Conservation (phyloP, 2,113 vertebrate genomes). For the Etheostoma spectabile region DNA sequence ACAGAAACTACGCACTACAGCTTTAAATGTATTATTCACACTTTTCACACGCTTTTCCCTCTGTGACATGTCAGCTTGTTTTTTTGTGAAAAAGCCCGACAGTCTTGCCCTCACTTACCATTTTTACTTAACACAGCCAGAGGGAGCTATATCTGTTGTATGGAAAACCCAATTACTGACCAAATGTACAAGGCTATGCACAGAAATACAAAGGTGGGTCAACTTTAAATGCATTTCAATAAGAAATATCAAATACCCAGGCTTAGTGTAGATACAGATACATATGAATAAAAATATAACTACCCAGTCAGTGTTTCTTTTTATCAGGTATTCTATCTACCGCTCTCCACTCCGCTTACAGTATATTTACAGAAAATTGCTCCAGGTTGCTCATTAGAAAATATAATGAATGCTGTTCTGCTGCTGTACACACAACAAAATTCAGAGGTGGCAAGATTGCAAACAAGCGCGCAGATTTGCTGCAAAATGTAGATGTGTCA, state of each 20-base stretch:
- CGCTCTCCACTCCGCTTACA: neutral
- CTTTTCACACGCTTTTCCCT: neutral
- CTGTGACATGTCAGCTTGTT: neutral
- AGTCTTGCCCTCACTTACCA: neutral
- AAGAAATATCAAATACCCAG: neutral
- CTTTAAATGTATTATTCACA: neutral
- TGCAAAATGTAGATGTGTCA: neutral
- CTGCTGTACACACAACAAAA: neutral
- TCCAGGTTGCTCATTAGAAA: neutral
- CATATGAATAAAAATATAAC: too few species aligned
- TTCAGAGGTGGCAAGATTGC: neutral
- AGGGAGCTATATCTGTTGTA: too few species aligned
- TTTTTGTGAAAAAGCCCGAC: neutral
- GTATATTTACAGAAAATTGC: neutral
- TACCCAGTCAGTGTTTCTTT: neutral
- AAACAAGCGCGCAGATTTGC: neutral
- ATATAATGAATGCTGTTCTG: neutral
- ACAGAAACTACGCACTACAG: too few species aligned
- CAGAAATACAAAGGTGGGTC: neutral
- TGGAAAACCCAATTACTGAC: neutral
- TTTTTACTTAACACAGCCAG: too few species aligned
- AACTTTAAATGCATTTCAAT: neutral
- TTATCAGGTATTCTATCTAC: neutral
- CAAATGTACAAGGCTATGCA: neutral
- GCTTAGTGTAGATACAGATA: too few species aligned